phyloP scores from a whole-genome alignment of 1,140 invertebrate species.

The Subanguina moxae region DNA sequence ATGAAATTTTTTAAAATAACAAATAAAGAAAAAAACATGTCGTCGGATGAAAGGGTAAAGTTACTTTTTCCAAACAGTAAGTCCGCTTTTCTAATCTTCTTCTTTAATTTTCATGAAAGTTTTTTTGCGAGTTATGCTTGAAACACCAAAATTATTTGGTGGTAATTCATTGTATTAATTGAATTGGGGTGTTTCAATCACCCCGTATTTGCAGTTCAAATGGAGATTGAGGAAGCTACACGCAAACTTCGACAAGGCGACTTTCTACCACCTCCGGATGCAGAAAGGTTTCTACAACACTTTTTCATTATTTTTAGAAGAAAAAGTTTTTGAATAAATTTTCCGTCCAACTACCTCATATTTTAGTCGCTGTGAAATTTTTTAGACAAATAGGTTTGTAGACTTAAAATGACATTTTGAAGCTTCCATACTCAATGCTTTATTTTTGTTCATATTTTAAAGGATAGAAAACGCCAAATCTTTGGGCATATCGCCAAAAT shows the following conservation, averaged over 20 bases:
- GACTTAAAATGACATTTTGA: too few relatives aligned
- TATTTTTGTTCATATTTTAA: too few relatives aligned
- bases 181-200: not conserved
- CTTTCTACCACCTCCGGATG: conserved; percentile 29
- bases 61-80: not conserved
- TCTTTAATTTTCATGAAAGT: not conserved
- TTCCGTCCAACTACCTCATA: too few relatives aligned
- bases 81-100: conserved; percentile 15
- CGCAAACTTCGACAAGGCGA: conserved; percentile 53
- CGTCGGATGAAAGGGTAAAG: not conserved
- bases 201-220: conserved; percentile 53
- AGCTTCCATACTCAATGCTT: too few relatives aligned
- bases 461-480: too few relatives aligned
- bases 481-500: too few relatives aligned
- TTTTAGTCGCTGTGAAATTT: too few relatives aligned
- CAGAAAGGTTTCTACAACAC: conserved; percentile 11
- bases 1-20: not conserved
- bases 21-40: conserved; percentile 1
- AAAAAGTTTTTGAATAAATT: too few relatives aligned
- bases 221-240: conserved; percentile 58
- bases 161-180: conserved; percentile 14
- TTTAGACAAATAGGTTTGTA: too few relatives aligned
- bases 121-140: conserved; percentile 1
- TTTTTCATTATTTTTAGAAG: too few relatives aligned
- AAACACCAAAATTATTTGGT: not conserved